Base-by-base conservation (phyloP, 2,113 vertebrate species). In the Pterocles burchelli region DNA sequence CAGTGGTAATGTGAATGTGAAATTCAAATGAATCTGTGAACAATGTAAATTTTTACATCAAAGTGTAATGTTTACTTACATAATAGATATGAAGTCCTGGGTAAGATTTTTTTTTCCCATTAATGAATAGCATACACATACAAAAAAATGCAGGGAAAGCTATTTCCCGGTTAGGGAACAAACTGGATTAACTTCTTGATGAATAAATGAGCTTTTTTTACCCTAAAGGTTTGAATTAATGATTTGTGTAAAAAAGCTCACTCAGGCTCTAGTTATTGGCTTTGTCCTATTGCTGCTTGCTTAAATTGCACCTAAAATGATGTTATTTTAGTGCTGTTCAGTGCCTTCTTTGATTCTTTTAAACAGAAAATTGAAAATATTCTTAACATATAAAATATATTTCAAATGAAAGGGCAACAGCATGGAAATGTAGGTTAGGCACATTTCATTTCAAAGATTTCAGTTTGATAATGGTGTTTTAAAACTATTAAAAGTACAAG, bases 161-260 rank as follows among this genome's bases (percentile, higher is more conserved):
- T 70, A 29, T 87, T 81, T 84, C 59, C 68, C 52, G 29, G 59
- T 71, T 52, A 52, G 76, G 49, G 36, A 94, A 80, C 36, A 95
- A 97, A 91, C 11, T 58, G 85, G 74, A 94, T 94, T 95, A 93
- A 93, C 90, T 90, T 92, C 66, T 70, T 43, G 70, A 45, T 89
- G 68, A 96, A 96, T 96, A 96, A 95, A 94, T 96, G 61, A 86
- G 31, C 49, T 49, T 85, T 73, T 95, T 96, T 97, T 96, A 95
- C 94, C 95, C 95, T 95, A 67, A 85, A 97, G 95, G 85, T 97
- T 91, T 97, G 91, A 97, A 96, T 97, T 97, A 98, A 97, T 94
- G 91, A 77, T 95, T 97, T 97, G 34, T 93, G 57, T 77, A 67
- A 96, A 97, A 85, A 88, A 85, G 45, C n/a, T 84, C 57, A 45